phyloP scores from a whole-genome alignment of 2,797 vertebrate genomes.

The Crocidura indochinensis region DNA sequence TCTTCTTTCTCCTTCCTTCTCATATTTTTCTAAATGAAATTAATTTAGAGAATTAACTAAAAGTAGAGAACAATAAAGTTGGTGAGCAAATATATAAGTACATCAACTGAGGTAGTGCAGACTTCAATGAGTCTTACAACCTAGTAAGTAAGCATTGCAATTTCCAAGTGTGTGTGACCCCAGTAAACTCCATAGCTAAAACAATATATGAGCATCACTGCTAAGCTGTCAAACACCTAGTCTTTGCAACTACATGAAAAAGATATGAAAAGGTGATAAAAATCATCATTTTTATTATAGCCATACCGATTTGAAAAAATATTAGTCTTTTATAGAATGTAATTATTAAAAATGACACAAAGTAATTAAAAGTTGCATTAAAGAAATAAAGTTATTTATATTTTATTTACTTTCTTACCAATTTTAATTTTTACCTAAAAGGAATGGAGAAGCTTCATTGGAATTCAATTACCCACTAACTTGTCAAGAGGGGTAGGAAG shows the following conservation, averaged over 20 bases:
- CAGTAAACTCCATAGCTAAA: too few relatives aligned
- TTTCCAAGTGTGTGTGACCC: too few relatives aligned
- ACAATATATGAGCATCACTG: too few relatives aligned
- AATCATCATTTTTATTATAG: conserved; percentile 15
- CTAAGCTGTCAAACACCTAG: too few relatives aligned
- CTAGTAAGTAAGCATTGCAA: too few relatives aligned
- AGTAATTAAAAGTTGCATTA: conserved; percentile 3
- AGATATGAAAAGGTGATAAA: background rate
- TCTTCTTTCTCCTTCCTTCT: too few relatives aligned
- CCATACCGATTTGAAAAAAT: background rate
- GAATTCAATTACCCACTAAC: background rate
- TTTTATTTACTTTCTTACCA: background rate
- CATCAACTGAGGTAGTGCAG: too few relatives aligned
- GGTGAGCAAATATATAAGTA: too few relatives aligned
- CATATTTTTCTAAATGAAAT: too few relatives aligned
- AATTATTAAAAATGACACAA: background rate
- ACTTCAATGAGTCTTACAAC: too few relatives aligned
- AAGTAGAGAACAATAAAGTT: too few relatives aligned
- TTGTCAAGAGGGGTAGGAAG: background rate
- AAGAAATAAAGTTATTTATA: conserved; percentile 28
- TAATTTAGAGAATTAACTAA: too few relatives aligned
- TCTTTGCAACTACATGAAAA: background rate
- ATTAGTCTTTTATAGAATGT: conserved; percentile 44
- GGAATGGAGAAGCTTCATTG: background rate
- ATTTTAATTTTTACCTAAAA: background rate